Conservation (phyloP, 2,888 invertebrate genomes). For the Elysia crispata region DNA sequence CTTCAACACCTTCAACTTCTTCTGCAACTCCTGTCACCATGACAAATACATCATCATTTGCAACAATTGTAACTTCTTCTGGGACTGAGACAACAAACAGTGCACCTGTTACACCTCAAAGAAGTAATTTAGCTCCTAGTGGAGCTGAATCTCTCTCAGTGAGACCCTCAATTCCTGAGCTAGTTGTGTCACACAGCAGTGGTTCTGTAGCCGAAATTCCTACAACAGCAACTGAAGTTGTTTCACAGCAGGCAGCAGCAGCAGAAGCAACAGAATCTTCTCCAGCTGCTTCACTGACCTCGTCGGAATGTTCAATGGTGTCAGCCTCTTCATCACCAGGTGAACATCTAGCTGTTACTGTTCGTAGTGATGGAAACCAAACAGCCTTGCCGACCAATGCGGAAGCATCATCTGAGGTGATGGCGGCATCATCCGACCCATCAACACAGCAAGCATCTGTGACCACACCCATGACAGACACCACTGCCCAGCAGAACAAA, state of each 20-base stretch:
- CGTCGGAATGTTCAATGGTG: too few species aligned
- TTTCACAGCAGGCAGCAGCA: conserved; percentile 35
- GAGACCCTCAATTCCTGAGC: conserved; percentile 2
- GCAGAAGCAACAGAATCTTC: conserved; percentile 36
- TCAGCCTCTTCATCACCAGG: not conserved
- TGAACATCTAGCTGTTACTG: not conserved
- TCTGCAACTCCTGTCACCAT: not conserved
- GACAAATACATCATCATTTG: not conserved
- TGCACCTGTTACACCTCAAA: not conserved
- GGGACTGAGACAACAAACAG: too few species aligned
- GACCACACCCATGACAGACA: not conserved
- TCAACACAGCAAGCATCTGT: not conserved
- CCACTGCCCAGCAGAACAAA: conserved; percentile 53
- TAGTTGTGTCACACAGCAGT: not conserved
- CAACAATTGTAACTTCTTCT: too few species aligned
- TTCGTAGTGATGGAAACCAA: too few species aligned
- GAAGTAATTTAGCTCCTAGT: not conserved
- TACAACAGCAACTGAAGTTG: conserved; percentile 16
- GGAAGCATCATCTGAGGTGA: conserved; percentile 36
- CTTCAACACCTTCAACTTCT: conserved; percentile 22
- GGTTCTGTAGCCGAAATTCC: not conserved
- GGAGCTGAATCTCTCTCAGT: conserved; percentile 11
- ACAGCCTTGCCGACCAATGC: too few species aligned
- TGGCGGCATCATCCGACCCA: conserved; percentile 25
- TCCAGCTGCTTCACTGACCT: not conserved